These are phyloP conservation scores for Hylia prasina DNA, from an alignment of 2,113 vertebrate species.

Conservation along the genomic window DNA sequence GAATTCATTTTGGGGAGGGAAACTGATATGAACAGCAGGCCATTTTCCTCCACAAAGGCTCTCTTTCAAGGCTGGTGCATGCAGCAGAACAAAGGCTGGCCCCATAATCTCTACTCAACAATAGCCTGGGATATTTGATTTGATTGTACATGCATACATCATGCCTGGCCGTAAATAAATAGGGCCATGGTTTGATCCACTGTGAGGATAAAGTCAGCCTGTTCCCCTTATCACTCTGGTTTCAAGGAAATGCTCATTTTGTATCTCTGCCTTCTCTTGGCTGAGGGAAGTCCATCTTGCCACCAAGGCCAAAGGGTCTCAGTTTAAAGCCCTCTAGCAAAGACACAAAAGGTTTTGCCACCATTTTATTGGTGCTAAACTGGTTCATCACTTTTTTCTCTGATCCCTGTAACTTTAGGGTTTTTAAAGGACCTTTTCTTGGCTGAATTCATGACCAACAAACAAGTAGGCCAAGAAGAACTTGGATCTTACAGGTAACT, in stretches of 20 bases:
- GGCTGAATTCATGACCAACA: background rate
- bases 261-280: background rate
- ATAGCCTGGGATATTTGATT: constrained; percentile 29
- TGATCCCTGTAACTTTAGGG: background rate
- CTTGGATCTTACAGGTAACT: background rate
- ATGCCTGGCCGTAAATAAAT: constrained; percentile 11
- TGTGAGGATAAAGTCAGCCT: background rate
- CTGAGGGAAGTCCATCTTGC: background rate
- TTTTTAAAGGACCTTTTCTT: background rate
- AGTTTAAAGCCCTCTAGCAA: background rate
- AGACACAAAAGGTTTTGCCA: background rate
- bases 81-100: constrained; percentile 42
- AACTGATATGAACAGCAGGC: constrained; percentile 34
- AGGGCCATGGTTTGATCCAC: background rate
- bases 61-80: constrained; percentile 16
- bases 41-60: constrained; percentile 39
- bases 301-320: background rate
- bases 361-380: background rate
- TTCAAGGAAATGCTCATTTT: background rate
- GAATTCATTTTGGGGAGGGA: constrained; percentile 1
- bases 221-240: background rate
- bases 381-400: background rate
- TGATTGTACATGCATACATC: constrained; percentile 41
- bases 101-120: constrained; percentile 7
- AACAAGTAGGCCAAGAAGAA: background rate